Evolutionary conservation across 1,140 invertebrate genomes (phyloP).

Genomic region (Zaprionus taronus): DNA sequence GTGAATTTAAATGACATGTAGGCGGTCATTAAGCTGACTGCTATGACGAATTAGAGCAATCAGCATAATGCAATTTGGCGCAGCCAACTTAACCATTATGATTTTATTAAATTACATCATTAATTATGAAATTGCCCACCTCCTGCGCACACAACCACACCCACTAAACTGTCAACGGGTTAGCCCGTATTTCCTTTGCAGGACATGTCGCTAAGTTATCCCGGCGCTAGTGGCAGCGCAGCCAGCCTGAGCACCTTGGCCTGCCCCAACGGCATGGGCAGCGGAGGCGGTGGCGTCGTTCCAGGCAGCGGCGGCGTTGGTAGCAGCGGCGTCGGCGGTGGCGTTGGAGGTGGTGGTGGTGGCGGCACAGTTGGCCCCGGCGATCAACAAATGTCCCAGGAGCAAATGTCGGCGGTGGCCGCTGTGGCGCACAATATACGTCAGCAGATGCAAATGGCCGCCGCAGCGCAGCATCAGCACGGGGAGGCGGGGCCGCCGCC

Average conservation of each 20-base stretch:
- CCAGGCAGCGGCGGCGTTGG: slow-evolving; percentile 30
- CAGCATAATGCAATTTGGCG: neutral
- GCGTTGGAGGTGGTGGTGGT: slow-evolving; percentile 26
- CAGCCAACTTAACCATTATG: slow-evolving; percentile 7
- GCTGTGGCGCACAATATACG: slow-evolving; percentile 87
- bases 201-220: slow-evolving; percentile 77
- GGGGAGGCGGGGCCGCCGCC: slow-evolving; percentile 85
- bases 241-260: slow-evolving; percentile 52
- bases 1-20: neutral
- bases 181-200: slow-evolving; percentile 83
- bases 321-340: slow-evolving; percentile 35
- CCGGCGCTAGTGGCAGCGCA: slow-evolving; percentile 63
- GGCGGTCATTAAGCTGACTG: slow-evolving; percentile 2
- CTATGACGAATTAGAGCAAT: slow-evolving; percentile 4
- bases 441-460: slow-evolving; percentile 90
- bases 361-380: slow-evolving; percentile 25
- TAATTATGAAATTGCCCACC: neutral
- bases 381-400: slow-evolving; percentile 80
- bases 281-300: slow-evolving; percentile 9
- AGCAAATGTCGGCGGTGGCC: slow-evolving; percentile 81
- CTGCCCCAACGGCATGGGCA: slow-evolving; percentile 70
- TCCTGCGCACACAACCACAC: neutral
- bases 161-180: slow-evolving; percentile 61
- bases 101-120: neutral
- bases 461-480: slow-evolving; percentile 86